Conservation (phyloP, 2,888 invertebrate species). For the Nomada goodeniana region DNA sequence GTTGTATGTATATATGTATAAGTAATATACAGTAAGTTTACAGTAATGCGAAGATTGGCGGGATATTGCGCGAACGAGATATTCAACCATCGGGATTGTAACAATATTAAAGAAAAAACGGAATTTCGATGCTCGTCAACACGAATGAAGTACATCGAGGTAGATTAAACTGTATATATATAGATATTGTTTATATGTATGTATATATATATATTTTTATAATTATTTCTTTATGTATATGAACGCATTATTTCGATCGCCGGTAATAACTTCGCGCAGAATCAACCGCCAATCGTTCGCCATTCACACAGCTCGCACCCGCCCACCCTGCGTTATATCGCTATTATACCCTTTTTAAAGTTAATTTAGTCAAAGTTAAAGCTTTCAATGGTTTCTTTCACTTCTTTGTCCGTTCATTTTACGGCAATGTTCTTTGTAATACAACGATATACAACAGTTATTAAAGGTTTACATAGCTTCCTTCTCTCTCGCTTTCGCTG, state of each 20-base stretch:
- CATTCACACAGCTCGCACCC: conserved; percentile 51
- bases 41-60: conserved; percentile 70
- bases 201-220: conserved; percentile 15
- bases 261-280: conserved; percentile 40
- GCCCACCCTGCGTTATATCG: conserved; percentile 63
- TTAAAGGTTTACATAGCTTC: conserved; percentile 34
- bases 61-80: conserved; percentile 60
- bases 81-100: conserved; percentile 47
- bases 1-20: conserved; percentile 67
- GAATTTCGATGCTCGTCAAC: conserved; percentile 48
- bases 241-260: conserved; percentile 17
- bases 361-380: conserved; percentile 81
- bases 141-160: conserved; percentile 49
- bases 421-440: conserved; percentile 59
- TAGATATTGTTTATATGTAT: not conserved
- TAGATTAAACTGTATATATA: conserved; percentile 46
- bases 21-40: conserved; percentile 82
- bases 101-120: conserved; percentile 32
- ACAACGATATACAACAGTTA: conserved; percentile 75
- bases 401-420: conserved; percentile 45
- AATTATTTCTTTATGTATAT: not conserved
- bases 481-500: conserved; percentile 45
- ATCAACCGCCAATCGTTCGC: conserved; percentile 55
- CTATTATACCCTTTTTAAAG: conserved; percentile 74
- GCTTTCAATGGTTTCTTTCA: conserved; percentile 77